These are phyloP conservation scores for Catharus minimus DNA, from an alignment of 2,113 vertebrate species.

Conservation along the genomic window DNA sequence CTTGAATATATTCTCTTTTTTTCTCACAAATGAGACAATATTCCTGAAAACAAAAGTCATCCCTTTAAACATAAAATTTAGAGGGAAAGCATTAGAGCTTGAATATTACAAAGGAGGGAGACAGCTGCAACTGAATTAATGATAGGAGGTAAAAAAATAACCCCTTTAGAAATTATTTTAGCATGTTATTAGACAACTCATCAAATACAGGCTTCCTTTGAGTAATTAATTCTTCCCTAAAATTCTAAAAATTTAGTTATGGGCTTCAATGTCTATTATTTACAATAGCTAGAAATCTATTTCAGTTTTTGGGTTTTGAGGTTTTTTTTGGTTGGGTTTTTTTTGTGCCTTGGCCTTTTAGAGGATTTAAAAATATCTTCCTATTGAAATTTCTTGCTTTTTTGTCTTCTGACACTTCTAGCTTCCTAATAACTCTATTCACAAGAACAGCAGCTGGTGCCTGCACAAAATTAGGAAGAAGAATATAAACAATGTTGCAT, in stretches of 20 bases:
- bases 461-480: slow-evolving; percentile 13
- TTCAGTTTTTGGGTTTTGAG: background rate
- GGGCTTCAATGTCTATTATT: background rate
- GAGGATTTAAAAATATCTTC: slow-evolving; percentile 10
- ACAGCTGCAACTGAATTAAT: background rate
- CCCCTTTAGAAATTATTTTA: background rate
- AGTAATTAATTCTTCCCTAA: slow-evolving; percentile 6
- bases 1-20: background rate
- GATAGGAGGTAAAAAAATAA: slow-evolving; percentile 28
- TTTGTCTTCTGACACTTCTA: slow-evolving; percentile 30
- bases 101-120: background rate
- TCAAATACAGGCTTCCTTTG: slow-evolving; percentile 3
- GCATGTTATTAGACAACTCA: slow-evolving; percentile 5
- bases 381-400: background rate
- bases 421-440: slow-evolving; percentile 29
- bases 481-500: slow-evolving; percentile 6
- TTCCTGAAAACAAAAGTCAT: background rate
- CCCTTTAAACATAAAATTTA: background rate
- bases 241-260: background rate
- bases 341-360: background rate
- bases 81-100: background rate
- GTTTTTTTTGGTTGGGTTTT: background rate
- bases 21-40: background rate
- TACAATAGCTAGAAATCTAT: slow-evolving; percentile 8
- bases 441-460: slow-evolving; percentile 3